Evolutionary conservation across 2,113 vertebrate genomes (phyloP), one percentile per base, ranked within the genome.

Genomic region (Collichthys lucidus): DNA sequence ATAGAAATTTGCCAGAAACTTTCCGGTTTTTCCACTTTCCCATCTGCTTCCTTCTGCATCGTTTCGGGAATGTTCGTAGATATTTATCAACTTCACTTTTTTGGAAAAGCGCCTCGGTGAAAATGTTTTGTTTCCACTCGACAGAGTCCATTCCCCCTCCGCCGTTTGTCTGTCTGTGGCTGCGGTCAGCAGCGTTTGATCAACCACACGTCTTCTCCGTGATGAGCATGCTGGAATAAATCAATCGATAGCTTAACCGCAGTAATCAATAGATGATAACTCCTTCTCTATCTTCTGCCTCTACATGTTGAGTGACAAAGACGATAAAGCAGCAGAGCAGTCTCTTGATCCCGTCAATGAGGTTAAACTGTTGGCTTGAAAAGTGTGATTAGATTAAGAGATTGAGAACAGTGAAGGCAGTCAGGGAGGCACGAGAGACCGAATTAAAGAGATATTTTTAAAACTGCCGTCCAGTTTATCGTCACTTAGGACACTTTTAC

Each of bases 311-410:
- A 74, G 46, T 26, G 42, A 44, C 29, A 20, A 0, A 57, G 56
- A 69, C 46, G 26, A 26, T 42, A 53, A 47, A 61, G 19, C 60
- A 40, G 56, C 12, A 10, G 56, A 52, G 42, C 44, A 74, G 57
- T 82, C 56, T 75, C n/a, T 61, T 68, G 35, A 64, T 61, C 55
- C 50, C 31, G 74, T 40, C 40, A 35, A 67, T 74, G 62, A 35
- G 52, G 46, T 82, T 79, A 79, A 70, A 61, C 0, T 44, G n/a
- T 74, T 76, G 79, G 55, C 75, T 49, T 22, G 63, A 74, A 69
- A 35, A 26, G 57, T 59, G 69, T 26, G 77, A 88, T 66, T 44
- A 70, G 82, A 79, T 86, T 74, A 24, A 89, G 57, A 62, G 86
- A 3, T 72, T 61, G 69, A 78, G 74, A 70, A n/a, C 44, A 44